Evolutionary conservation across 2,797 vertebrate species (phyloP), one percentile per base, ranked within the genome.

Genomic region (Enteromius unitaeniatus): DNA sequence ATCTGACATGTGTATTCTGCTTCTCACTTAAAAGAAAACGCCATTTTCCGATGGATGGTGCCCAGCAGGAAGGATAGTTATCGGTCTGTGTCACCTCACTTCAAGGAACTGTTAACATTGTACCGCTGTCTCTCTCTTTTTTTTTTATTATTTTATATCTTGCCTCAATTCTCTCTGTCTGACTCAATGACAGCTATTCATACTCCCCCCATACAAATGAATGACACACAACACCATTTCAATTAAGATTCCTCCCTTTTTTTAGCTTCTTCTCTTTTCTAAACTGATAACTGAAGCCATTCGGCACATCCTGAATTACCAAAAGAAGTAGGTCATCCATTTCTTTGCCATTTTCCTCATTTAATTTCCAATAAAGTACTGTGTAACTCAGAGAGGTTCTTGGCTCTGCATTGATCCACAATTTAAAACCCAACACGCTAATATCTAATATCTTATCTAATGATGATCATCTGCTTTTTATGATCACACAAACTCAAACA

Each of bases 311-410:
- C 81, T 81, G 53, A 72, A 82, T 88, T 81, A 86, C 64, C 81
- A 81, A 90, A 75, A 85, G 82, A 87, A 86, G 82, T 84, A 85
- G 82, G 86, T 87, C 81, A 76, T 68, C 67, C 82, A 65, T 79
- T 85, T 85, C 79, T 83, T 70, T 40, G 42, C 68, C 51, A 60
- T 65, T 81, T 88, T 79, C 65, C 42, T 83, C 23, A 67, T 74
- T 64, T 60, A 15, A 81, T 84, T 85, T 86, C 58, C 81, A 90
- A 88, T 84, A 73, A 87, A 83, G 60, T 82, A 86, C 55, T 86
- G 65, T 67, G 69, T 81, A 62, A 64, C 62, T 45, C 62, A 28
- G 65, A 85, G 75, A 87, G 70, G 28, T 26, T 37, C 72, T 73
- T 73, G 51, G 53, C 65, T 67, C 62, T 47, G 60, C 75, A 87